Base-by-base conservation (phyloP, 2,888 invertebrate species). In the Endomychus coccineus region DNA sequence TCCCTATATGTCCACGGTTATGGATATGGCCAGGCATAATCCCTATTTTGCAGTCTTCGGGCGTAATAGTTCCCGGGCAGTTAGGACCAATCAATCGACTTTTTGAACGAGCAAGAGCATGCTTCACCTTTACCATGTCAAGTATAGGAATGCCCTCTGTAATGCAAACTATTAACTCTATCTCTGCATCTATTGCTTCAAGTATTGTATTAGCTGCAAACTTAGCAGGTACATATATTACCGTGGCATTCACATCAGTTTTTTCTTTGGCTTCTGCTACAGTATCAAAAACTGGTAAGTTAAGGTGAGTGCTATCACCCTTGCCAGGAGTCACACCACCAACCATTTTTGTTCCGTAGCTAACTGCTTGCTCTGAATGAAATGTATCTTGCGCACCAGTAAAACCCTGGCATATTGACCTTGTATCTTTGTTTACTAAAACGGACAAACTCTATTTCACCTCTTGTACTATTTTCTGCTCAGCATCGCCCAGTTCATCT, bases 21-120 rank as follows among this genome's bases (percentile, higher is more conserved):
- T 85, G 85, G 51, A 87, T 84, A 53, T 80, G 78, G 15, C 80
- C 85, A n/a, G 88, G 87, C 86, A 88, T 87, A 16, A 55, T 56
- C 6, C 55, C 88, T 58, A 88, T 85, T 70, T 85, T 87, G 62
- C 86, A 87, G 71, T 78, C 65, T 50, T 71, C 75, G 4, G 78
- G 76, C 16, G 79, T 78, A 54, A 87, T 87, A 45, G 88, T 78
- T 48, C 59, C 87, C 6, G 87, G 87, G 61, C 87, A 88, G 61
- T 88, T 88, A 3, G 87, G 88, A 2, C 88, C 87, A 48, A 88
- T 74, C 6, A 88, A 68, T 46, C 86, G 70, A 2, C 80, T 78
- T 60, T 83, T 83, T 52, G 65, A 70, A 50, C 70, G 59, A 1
- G 72, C 44, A 15, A 80, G 63, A 19, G 67, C 64, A 45, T 77